These are phyloP conservation scores for Orius laevigatus DNA, from an alignment of 1,140 invertebrate species.

Conservation along the genomic window DNA sequence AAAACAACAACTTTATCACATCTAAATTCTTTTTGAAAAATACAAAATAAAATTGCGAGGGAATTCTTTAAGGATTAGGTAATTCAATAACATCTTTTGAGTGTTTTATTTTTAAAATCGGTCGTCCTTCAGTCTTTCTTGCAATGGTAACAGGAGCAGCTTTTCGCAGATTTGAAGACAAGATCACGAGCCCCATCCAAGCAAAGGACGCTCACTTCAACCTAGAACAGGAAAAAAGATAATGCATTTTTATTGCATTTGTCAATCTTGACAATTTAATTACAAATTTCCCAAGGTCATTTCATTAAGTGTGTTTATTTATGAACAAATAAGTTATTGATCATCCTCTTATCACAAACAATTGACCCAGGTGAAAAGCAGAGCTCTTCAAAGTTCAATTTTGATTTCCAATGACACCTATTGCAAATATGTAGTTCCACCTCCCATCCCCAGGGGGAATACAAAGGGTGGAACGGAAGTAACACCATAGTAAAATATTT, in stretches of 20 bases:
- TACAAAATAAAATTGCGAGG: too few relatives aligned
- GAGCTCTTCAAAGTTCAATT: too few relatives aligned
- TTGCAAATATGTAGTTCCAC: too few relatives aligned
- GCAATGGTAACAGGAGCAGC: slow-evolving; percentile 71
- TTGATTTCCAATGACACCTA: too few relatives aligned
- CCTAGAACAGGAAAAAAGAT: slow-evolving; percentile 31
- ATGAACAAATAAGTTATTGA: too few relatives aligned
- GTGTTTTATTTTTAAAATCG: slow-evolving; percentile 1
- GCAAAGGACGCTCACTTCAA: slow-evolving; percentile 52
- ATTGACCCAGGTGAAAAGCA: too few relatives aligned
- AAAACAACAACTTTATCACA: too few relatives aligned
- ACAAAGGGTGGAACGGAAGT: slow-evolving; percentile 1
- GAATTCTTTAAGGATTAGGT: background rate
- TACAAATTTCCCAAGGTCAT: too few relatives aligned
- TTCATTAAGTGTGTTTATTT: too few relatives aligned
- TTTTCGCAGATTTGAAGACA: slow-evolving; percentile 64
- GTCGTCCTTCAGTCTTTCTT: slow-evolving; percentile 46
- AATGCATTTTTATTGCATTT: slow-evolving; percentile 3
- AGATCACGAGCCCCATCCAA: slow-evolving; percentile 55
- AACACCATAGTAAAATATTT: slow-evolving; percentile 23
- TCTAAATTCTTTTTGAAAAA: too few relatives aligned
- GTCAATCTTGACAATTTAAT: too few relatives aligned
- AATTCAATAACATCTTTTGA: background rate
- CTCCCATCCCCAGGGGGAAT: background rate
- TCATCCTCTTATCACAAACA: too few relatives aligned